A percentile compares a stretch with the other conserved stretches of the same genome.
phyloP scores from a whole-genome alignment of 2,113 vertebrate genomes.

The Camelus dromedarius region DNA sequence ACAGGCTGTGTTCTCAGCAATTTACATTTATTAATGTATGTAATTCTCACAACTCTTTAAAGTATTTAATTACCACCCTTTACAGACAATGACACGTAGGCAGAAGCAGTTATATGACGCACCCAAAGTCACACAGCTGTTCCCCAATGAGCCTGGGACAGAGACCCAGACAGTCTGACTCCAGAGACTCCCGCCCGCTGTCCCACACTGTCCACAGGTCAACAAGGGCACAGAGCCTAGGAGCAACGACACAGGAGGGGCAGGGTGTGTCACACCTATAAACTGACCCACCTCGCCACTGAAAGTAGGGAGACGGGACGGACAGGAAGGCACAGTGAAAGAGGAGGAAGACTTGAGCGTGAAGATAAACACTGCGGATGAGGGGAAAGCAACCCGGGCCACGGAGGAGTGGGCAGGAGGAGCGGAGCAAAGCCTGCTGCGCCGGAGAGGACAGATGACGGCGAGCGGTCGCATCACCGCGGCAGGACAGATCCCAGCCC shows the following conservation, averaged over 20 bases:
- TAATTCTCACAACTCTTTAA: not conserved
- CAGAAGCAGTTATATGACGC: slow-evolving; percentile 9
- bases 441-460: not conserved
- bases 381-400: not conserved
- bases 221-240: not conserved
- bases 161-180: not conserved
- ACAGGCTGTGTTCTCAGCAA: not conserved
- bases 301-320: not conserved
- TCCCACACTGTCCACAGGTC: not conserved
- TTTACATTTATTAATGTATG: not conserved
- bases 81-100: not conserved
- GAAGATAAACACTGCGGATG: not conserved
- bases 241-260: not conserved
- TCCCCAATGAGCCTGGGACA: not conserved
- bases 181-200: not conserved
- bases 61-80: slow-evolving; percentile 1
- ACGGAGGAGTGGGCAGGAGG: not conserved
- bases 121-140: not conserved
- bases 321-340: not conserved
- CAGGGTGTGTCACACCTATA: not conserved
- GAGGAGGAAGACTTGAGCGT: not conserved
- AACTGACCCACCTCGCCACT: not conserved
- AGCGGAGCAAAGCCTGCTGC: not conserved
- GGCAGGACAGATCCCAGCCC: not conserved
- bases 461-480: not conserved